phyloP scores from a whole-genome alignment of 2,888 invertebrate genomes.

The Thysanoteuthis rhombus region DNA sequence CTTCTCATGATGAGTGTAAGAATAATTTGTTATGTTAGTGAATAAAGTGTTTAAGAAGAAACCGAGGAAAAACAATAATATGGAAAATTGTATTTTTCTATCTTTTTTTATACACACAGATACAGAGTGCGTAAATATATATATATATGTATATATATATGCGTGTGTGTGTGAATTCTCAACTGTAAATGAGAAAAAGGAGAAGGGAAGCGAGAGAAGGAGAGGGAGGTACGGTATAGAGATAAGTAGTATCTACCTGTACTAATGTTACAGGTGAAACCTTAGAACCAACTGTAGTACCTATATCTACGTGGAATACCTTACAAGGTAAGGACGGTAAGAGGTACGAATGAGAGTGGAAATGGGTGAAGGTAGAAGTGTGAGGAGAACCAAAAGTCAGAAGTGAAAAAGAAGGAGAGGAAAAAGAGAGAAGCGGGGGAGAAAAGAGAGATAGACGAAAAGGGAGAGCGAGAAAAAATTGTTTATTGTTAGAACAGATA shows the following conservation, averaged over 20 bases:
- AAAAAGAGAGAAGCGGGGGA: background rate
- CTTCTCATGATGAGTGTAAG: too few species aligned
- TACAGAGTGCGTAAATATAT: background rate
- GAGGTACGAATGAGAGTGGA: background rate
- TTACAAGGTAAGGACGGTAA: background rate
- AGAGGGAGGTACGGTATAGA: background rate
- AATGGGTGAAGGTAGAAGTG: background rate
- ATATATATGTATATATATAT: background rate
- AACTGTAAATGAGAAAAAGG: background rate
- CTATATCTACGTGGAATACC: background rate
- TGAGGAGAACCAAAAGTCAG: background rate
- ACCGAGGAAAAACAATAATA: too few species aligned
- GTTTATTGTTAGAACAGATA: background rate
- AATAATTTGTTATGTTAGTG: too few species aligned
- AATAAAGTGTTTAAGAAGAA: background rate
- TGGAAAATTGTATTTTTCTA: too few species aligned
- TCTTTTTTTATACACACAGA: too few species aligned
- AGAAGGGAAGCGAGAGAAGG: background rate
- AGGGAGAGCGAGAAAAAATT: background rate
- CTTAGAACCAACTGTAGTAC: background rate
- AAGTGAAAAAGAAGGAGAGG: background rate
- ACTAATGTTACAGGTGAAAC: background rate
- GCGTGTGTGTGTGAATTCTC: background rate
- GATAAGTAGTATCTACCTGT: too few species aligned
- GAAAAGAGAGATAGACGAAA: too few species aligned